Evolutionary conservation across 2,797 vertebrate genomes (phyloP), one percentile per base, ranked within the genome.

Genomic region (Pantherophis alleghaniensis): DNA sequence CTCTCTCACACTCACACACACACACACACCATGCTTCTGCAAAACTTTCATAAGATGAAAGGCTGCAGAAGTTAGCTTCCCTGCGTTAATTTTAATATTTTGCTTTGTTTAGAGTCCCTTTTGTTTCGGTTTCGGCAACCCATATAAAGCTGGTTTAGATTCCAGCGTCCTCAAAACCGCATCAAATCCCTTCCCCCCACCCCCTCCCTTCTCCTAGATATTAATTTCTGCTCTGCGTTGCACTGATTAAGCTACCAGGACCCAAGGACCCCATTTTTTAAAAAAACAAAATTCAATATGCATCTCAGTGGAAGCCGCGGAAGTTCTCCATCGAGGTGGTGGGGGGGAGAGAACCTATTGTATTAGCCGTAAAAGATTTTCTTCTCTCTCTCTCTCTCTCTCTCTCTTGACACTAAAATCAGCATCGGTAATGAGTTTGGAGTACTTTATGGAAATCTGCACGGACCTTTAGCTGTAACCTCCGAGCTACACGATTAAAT

Each of bases 331-430:
- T 91, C 91, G 88, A 74, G 37, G 37, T 2, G 18, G 55, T n/a
- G n/a, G n/a, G 55, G 12, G 55, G 14, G 55, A 51, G 47, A 42
- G 47, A 12, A 59, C 2, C 32, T 37, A 22, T 32, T 26, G 9
- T 86, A 16, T 79, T 53, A 60, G 88, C 5, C 10, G 4, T 91
- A 53, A 89, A 26, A 47, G 42, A 87, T 87, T 63, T n/a, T n/a
- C 16, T 47, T 28, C 12, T 66, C 51, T 60, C 28, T 63, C 26
- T 86, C 5, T 60, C 26, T 86, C 7, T 53, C 74, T 60, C 53
- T 0, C n/a, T n/a, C n/a, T n/a, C n/a, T n/a, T 55, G 0, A 13
- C 26, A 7, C 47, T 74, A n/a, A 55, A 20, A 63, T 53, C 56
- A 57, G 91, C n/a, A 89, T 51, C 0, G 0, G 11, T 66, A 60